phyloP scores from a whole-genome alignment of 2,888 invertebrate species.

The Cerceris ruficornis region DNA sequence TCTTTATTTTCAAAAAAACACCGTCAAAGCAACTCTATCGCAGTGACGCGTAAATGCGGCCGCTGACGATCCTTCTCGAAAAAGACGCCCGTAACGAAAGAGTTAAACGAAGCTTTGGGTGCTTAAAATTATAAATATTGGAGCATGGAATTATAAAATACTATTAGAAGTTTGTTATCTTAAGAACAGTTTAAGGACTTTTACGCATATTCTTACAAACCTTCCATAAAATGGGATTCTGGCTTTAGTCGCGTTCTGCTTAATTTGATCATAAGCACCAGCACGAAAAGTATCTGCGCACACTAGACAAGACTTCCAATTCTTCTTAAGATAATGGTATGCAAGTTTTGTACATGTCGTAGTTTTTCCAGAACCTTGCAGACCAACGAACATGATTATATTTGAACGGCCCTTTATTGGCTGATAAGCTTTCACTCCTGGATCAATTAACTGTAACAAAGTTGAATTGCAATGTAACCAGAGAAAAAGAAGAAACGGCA shows the following conservation, averaged over 20 bases:
- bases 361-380: slow-evolving; percentile 99
- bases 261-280: slow-evolving; percentile 99
- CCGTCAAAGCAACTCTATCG: no score
- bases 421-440: slow-evolving; percentile 97
- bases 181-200: no score
- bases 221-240: slow-evolving; percentile 99
- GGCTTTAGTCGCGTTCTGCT: slow-evolving; percentile 99
- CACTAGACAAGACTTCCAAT: slow-evolving; percentile 99
- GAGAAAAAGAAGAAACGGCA: not conserved
- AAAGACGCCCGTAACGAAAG: no score
- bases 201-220: slow-evolving; percentile 80
- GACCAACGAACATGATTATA: slow-evolving; percentile 99
- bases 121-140: not conserved
- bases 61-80: no score
- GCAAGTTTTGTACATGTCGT: slow-evolving; percentile 99
- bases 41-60: no score
- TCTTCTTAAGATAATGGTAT: slow-evolving; percentile 98
- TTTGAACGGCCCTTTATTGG: slow-evolving; percentile 97
- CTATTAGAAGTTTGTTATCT: no score
- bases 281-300: slow-evolving; percentile 99
- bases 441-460: slow-evolving; percentile 87
- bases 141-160: not conserved
- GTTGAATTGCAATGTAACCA: slow-evolving; percentile 1
- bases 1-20: no score
- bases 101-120: no score